A percentile compares a stretch with the other conserved stretches of the same genome.
These are phyloP conservation scores for Bujurquina vittata DNA, from an alignment of 2,113 vertebrate species.

Conservation along the genomic window DNA sequence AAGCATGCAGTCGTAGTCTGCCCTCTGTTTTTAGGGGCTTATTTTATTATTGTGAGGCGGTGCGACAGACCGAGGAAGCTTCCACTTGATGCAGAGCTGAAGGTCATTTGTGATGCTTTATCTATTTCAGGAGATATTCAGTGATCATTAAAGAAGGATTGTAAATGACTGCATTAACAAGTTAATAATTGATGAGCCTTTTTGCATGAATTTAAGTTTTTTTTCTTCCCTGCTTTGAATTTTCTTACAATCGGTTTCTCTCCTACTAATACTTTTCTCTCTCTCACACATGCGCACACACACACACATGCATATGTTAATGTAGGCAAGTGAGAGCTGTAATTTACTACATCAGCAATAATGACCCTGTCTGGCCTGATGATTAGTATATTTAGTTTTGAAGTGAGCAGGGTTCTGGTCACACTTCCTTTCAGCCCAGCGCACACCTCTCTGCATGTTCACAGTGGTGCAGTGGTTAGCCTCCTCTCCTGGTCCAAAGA, in stretches of 20 bases:
- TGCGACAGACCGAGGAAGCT: neutral
- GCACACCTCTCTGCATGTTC: neutral
- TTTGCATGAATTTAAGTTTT: neutral
- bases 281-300: neutral
- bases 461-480: neutral
- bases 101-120: neutral
- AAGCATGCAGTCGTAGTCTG: neutral
- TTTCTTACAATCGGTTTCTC: neutral
- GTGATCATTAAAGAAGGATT: neutral
- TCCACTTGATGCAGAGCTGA: neutral
- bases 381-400: slow-evolving; percentile 41
- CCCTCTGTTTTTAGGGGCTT: neutral
- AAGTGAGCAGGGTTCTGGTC: slow-evolving; percentile 29
- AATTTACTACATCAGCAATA: slow-evolving; percentile 53
- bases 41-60: neutral
- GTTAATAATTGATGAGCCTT: slow-evolving; percentile 63
- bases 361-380: slow-evolving; percentile 40
- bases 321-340: slow-evolving; percentile 24
- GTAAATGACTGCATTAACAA: neutral
- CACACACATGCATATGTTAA: slow-evolving; percentile 16
- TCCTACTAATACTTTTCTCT: neutral
- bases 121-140: neutral
- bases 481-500: too few species aligned
- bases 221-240: neutral
- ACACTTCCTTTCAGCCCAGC: slow-evolving; percentile 4